Base-by-base conservation (phyloP, 35 echinoderm and acorn worm species). In the Ophiothrix spiculata region DNA sequence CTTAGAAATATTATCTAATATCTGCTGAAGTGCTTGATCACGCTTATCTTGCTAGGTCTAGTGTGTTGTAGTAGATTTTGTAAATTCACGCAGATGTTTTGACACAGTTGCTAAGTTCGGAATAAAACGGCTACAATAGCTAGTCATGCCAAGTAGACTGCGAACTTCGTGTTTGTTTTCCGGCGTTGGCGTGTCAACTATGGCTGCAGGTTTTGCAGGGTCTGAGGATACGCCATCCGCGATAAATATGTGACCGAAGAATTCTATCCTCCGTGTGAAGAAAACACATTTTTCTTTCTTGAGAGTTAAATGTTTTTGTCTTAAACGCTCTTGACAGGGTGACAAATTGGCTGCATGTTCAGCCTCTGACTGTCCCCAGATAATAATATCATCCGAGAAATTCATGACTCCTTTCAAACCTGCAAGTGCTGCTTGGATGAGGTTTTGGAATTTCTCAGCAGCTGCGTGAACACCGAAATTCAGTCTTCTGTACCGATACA, bases 381-480 rank as follows among this genome's bases (percentile, higher is more conserved):
- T 81, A n/a, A 95, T 56, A 19, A 95, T 87, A 63, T 95, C 88
- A 74, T 95, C 84, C 37, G 56, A 90, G 45, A 94, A 86, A 77
- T 94, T 90, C 2, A 94, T 75, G 0, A 90, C 92, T 25, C 88
- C 87, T 40, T 76, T 74, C 1, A 90, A 40, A 69, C 83, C 83
- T 79, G 75, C 87, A 56, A 94, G 60, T 17, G 92, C 87, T 0
- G 88, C 87, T 35, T 94, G 93, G 17, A 94, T 90, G 13, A 94
- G 63, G 54, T 94, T 94, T 36, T 95, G 93, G 69, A 95, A 91
- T 34, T 95, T 84, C 49, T 91, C 85, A 38, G 93, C 89, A 39
- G 76, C 93, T 36, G 84, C 80, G 39, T 84, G 80, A 23, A 95
- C 89, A 40, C 93, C 85, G 56, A 95, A 91, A 63, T 95, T 95